Conservation (phyloP, 2,888 invertebrate species). For the Hydraecia micacea region DNA sequence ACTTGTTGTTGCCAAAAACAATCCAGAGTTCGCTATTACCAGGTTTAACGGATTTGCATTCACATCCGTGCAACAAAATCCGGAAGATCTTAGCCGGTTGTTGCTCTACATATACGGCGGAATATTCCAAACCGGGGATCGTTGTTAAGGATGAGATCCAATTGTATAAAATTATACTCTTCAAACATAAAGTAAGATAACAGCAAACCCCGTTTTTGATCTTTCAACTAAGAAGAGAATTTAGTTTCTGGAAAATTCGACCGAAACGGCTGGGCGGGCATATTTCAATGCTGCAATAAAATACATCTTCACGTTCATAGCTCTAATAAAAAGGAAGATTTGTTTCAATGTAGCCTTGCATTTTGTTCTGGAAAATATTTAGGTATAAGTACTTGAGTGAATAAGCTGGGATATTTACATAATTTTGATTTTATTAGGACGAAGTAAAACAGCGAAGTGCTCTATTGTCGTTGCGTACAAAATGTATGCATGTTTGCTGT, state of each 20-base stretch:
- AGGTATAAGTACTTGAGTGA: slow-evolving; percentile 40
- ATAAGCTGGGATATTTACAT: slow-evolving; percentile 61
- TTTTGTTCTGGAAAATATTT: slow-evolving; percentile 65
- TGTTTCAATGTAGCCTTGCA: slow-evolving; percentile 66
- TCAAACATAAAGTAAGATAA: slow-evolving; percentile 43
- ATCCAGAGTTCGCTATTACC: slow-evolving; percentile 1
- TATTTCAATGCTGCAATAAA: slow-evolving; percentile 70
- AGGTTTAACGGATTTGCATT: slow-evolving; percentile 14
- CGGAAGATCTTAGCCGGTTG: background rate
- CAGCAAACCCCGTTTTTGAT: slow-evolving; percentile 46
- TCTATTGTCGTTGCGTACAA: slow-evolving; percentile 44
- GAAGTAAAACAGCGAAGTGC: slow-evolving; percentile 38
- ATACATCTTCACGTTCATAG: slow-evolving; percentile 69
- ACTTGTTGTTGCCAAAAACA: slow-evolving; percentile 1
- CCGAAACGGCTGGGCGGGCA: slow-evolving; percentile 57
- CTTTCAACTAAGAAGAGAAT: slow-evolving; percentile 61
- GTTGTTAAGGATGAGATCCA: slow-evolving; percentile 21
- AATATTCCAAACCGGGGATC: slow-evolving; percentile 18
- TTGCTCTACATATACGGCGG: slow-evolving; percentile 5
- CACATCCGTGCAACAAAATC: slow-evolving; percentile 5
- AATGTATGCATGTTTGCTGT: slow-evolving; percentile 57
- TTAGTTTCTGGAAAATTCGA: slow-evolving; percentile 65
- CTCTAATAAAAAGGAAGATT: slow-evolving; percentile 69
- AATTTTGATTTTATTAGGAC: slow-evolving; percentile 61
- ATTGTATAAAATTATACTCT: slow-evolving; percentile 40